Base-by-base conservation (phyloP, 2,888 invertebrate species). In the Prosopocoilus inquinatus region DNA sequence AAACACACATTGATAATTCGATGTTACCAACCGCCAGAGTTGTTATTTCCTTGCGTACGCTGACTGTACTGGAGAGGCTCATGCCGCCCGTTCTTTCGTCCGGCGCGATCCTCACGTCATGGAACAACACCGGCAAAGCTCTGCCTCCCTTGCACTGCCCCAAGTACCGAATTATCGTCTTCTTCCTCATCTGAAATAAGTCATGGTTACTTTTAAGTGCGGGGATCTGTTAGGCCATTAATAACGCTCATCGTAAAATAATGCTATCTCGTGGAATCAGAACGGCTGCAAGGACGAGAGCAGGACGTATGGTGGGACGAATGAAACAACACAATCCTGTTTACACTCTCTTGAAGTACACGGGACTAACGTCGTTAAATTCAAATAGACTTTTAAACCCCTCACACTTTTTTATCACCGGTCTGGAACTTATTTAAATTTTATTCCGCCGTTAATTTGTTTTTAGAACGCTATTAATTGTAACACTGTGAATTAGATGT, bases 231-330 rank as follows among this genome's bases (percentile, higher is more conserved):
- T 53, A 58, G 58, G 60, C 70, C 73, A 72, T 73, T 71, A 71
- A 72, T 71, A 71, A 67, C 63, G 62, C 64, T 69, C 67, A 67
- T 67, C 63, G 65, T 64, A 63, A 67, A 66, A 65, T 65, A 63
- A 59, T 63, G 65, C 57, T 64, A 68, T 68, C 67, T 67, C 63
- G 63, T 56, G 56, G 61, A 59, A 66, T 65, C 65, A 63, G 63
- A 28, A 3, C 20, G 20, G 20, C 50, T 47, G 56, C 49, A 55
- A 47, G 36, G 39, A 43, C 44, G 48, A 43, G 44, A 16, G 55
- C 47, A 16, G 57, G 55, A 57, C 50, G 53, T 50, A 39, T 39
- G 20, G 49, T 41, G 43, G 43, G 50, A 50, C 55, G 53, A 52
- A 57, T 54, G 45, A 43, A 47, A 51, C 44, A 46, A 47, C 38